Base-by-base conservation (phyloP, 2,888 invertebrate genomes). In the Aphidius colemani region DNA sequence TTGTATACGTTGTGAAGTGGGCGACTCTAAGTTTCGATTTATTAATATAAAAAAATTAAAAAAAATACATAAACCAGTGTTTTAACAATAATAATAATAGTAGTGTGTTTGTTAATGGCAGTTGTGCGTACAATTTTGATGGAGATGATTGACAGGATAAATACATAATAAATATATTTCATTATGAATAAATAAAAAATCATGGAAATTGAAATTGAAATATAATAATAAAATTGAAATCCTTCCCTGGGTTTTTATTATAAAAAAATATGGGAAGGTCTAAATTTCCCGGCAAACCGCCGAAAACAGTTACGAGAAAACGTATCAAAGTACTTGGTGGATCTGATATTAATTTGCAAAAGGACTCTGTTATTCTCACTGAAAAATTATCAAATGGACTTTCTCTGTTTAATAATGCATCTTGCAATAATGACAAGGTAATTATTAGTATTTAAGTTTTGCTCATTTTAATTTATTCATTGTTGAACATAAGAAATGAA, bases 221-320 rank as follows among this genome's bases (percentile, higher is more conserved):
- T 30, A 30, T 30, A 30, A 30, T 30, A 30, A 30, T 30, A 0
- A 30, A 30, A 30, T 30, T 30, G 5, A 30, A 30, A 30, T 30
- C 30, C 30, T 30, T 59, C 30, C 30, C 30, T 30, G 30, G 5
- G 3, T 2, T 30, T 30, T 30, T 2, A 5, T 30, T 30, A 5
- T 30, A 30, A 30, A 30, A 30, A 40, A 87, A 86, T 85, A 91
- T 90, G 91, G 90, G 90, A 85, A 89, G 89, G 85, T 90, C 90
- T 84, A 90, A 90, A 87, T 93, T 93, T 88, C 93, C 93, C 82
- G 93, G 93, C 81, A 93, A 92, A 87, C 93, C 93, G 83, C 89
- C 91, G 76, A 93, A 92, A 87, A 90, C 91, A 85, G 90, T 91
- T 83, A 91, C 91, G 85, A 90, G 91, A 86, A 92, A 91, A 84